Conservation (phyloP, 2,888 invertebrate genomes). For the Mallateleia sp. region DNA sequence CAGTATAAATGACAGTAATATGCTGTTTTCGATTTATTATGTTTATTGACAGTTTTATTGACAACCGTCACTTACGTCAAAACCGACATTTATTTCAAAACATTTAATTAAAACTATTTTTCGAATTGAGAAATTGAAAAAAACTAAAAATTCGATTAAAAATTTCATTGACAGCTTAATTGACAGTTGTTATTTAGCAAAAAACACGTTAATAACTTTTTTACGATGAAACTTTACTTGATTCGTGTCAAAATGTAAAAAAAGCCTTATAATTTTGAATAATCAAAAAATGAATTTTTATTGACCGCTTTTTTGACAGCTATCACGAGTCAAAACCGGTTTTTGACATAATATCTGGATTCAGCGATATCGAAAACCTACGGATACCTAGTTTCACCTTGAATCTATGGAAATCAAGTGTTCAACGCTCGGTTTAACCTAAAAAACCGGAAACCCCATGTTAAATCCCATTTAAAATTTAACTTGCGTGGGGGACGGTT, state of each 20-base stretch:
- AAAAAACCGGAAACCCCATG: no score
- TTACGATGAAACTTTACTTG: slow-evolving; percentile 27
- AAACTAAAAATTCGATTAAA: slow-evolving; percentile 16
- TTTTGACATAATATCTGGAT: slow-evolving; percentile 21
- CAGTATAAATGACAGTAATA: no score
- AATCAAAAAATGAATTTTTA: no score
- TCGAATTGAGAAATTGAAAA: slow-evolving; percentile 19
- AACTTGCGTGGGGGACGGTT: no score
- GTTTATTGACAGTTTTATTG: no score
- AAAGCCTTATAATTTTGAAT: no score
- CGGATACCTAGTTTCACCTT: slow-evolving; percentile 11
- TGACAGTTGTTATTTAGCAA: slow-evolving; percentile 18
- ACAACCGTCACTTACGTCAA: no score
- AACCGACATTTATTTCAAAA: no score
- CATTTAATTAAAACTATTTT: slow-evolving; percentile 25
- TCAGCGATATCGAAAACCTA: slow-evolving; percentile 18
- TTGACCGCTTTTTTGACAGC: no score
- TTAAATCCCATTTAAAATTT: no score
- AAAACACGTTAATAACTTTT: slow-evolving; percentile 13
- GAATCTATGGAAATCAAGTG: slow-evolving; percentile 21
- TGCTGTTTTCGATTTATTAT: no score
- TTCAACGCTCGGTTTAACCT: slow-evolving; percentile 21
- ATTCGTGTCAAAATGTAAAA: slow-evolving; percentile 25
- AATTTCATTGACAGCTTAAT: slow-evolving; percentile 28
- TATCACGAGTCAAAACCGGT: slow-evolving; percentile 5